Evolutionary conservation across 2,888 invertebrate species (phyloP).

Genomic region (Tenthredo amoena): DNA sequence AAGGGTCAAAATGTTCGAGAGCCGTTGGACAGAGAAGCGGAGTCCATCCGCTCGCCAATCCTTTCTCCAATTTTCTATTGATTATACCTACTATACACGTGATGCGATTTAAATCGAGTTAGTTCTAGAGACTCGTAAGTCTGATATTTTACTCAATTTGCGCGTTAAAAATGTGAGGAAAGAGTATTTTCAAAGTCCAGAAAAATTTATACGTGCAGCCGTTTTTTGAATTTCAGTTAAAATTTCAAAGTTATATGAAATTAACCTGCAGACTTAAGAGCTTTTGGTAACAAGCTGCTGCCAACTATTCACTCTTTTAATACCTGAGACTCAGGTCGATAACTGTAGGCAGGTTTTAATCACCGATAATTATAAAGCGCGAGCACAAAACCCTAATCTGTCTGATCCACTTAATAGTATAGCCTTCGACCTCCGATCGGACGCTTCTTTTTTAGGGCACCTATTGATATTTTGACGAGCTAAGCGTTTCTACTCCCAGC

Average conservation of each 20-base stretch:
- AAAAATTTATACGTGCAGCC: neutral
- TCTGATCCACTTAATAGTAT: slow-evolving; percentile 53
- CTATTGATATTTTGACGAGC: slow-evolving; percentile 54
- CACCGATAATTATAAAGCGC: slow-evolving; percentile 55
- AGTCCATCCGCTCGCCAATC: slow-evolving; percentile 38
- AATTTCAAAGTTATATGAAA: neutral
- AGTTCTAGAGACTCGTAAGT: neutral
- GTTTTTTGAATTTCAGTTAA: neutral
- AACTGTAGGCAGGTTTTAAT: slow-evolving; percentile 48
- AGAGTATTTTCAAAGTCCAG: neutral
- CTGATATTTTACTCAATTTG: neutral
- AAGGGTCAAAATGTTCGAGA: slow-evolving; percentile 46
- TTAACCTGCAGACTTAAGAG: neutral
- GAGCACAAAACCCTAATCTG: slow-evolving; percentile 50
- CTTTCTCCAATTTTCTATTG: slow-evolving; percentile 46
- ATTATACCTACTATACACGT: neutral
- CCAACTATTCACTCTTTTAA: neutral
- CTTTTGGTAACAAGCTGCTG: neutral
- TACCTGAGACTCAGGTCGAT: slow-evolving; percentile 32
- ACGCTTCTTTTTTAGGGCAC: slow-evolving; percentile 23
- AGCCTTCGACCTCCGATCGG: slow-evolving; percentile 37
- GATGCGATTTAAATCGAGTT: neutral
- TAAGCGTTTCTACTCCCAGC: slow-evolving; percentile 43
- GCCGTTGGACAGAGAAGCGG: slow-evolving; percentile 19
- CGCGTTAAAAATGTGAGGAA: neutral